Base-by-base conservation (phyloP, 2,888 invertebrate genomes). In the Drosophila emarginata region DNA sequence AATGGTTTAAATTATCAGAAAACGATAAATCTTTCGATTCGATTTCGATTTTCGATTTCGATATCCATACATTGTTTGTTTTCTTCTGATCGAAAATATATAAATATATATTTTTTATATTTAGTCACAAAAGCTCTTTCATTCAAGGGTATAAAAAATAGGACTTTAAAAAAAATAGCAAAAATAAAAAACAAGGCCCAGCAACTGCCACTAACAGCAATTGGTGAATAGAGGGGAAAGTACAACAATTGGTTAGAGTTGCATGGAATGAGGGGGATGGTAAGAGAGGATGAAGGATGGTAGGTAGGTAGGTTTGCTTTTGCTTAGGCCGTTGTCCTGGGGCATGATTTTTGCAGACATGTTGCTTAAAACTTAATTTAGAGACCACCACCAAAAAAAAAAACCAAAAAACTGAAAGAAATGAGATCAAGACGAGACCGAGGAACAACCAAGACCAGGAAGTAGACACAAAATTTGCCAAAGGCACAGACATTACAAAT, bases 311-410 rank as follows among this genome's bases (percentile, higher is more conserved):
- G 26, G 40, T 11, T 45, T 23, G 18, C 45, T 45, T 45, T 45
- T 45, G 61, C 64, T 50, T 61, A 58, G 73, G 54, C 69, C 72
- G 66, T 78, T 86, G 84, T 86, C 83, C 88, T 76, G 74, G 70
- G 84, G 83, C 87, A 74, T 76, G 87, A 88, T 88, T 84, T 86
- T 84, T 84, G 87, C 88, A 84, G 83, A 84, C 83, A 84, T 84
- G 88, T 87, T 84, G 87, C 88, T 85, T 89, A 85, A 84, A 84
- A 84, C 88, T 84, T 84, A 84, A 84, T 88, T 88, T 87, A 87
- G 80, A 82, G 84, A 64, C 64, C 68, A 40, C 72, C 72, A 72
- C 64, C 72, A 64, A 72, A 71, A 57, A 70, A 54, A 74, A 79
- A 86, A 82, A 74, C 68, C 72, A 51, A 9, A 15, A 54, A 23